Evolutionary conservation across 2,797 vertebrate genomes (phyloP), one percentile per base, ranked within the genome.

Genomic region (Alauda arvensis): DNA sequence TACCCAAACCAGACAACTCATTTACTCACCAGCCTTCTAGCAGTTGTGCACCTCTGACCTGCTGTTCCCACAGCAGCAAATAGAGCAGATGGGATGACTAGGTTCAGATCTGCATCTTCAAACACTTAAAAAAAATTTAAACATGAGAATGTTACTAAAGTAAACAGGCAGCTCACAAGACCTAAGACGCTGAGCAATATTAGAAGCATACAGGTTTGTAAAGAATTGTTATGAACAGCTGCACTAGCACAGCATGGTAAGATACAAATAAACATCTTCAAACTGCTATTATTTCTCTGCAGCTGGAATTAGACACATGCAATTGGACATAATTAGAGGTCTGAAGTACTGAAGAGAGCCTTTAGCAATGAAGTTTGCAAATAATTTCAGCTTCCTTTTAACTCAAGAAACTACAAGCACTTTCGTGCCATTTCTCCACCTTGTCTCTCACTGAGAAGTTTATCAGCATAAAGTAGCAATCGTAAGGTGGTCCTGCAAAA

Each of bases 51-150:
- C 72, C 99, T 98, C 91, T 99, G 99, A 48, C 99, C 99, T 0
- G 99, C 98, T 11, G 99, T 99, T 83, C 99, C 99, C 85, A 99
- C 98, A 3, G 99, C 98, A 1, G 99, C 99, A 75, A 99, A 99
- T 0, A 99, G 96, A 49, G 98, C 97, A 21, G 98, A 98, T 1
- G 99, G 99, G 52, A 99, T 97, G 11, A 99, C 98, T 5, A 99
- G 97, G 75, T 95, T 98, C 83, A 99, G 97, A 93, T 99, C 99
- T 12, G 99, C 99, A 14, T 99, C 99, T 77, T 99, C 98, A 85
- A 99, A 99, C 53, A 98, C 99, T 98, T 87, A 1, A 52, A 63
- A 83, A 83, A 55, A 81, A 71, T 48, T 9, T 80, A 77, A 92
- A 83, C 14, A 80, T 7, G 14, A 68, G 18, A 33, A 55, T 14